Evolutionary conservation across 2,113 vertebrate species (phyloP), one percentile per base, ranked within the genome.

Genomic region (Pachycephala philippinensis): DNA sequence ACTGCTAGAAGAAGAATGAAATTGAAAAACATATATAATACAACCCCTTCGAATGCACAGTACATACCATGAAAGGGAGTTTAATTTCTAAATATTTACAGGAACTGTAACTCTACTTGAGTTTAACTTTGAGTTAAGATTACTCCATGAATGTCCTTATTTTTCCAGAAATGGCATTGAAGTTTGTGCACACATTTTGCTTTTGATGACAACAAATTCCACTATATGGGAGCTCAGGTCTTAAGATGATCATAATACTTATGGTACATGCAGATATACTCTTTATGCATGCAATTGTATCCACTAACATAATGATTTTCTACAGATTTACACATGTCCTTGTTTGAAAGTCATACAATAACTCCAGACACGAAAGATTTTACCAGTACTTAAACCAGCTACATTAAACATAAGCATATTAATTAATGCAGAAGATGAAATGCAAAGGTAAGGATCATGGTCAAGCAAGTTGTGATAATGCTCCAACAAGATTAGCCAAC

Each of bases 1-100:
- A 93, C 70, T 68, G 72, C 93, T 87, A 92, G 78, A 97, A 91
- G 82, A 89, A 91, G 81, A 93, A 97, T 84, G 61, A 93, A 97
- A 91, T 90, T 80, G 13, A 81, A 83, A 76, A 83, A 69, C 57
- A 81, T 16, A 28, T 37, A 47, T 15, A 33, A 56, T 76, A 81
- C 89, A 94, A 11, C 0, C 2, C 5, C 10, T 91, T 77, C 94
- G 96, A 97, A 87, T 70, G 50, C 69, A 97, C 50, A 81, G 33
- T 35, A 91, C 16, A 59, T 71, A 84, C 28, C 27, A 84, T 21
- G 50, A 52, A 81, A 95, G 91, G 70, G n/a, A 95, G 20, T 33
- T 74, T 45, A 19, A 63, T 75, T 92, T 91, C 77, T 65, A 75
- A 80, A 39, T 79, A 89, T 49, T 76, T 78, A 76, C 17, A 79